phyloP scores from a whole-genome alignment of 2,113 vertebrate species.

The Perca flavescens region DNA sequence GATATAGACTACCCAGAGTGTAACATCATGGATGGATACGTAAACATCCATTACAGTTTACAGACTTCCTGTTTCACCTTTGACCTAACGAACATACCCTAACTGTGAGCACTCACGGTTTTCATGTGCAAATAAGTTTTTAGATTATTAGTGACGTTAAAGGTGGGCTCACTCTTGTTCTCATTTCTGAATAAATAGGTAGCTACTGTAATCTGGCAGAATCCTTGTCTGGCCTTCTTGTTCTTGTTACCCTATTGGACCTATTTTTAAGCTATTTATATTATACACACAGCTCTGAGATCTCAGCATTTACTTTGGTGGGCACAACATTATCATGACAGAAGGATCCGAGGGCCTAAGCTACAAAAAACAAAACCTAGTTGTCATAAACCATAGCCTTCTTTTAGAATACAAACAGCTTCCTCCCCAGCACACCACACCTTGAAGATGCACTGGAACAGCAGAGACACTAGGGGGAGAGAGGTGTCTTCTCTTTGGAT shows the following conservation, averaged over 20 bases:
- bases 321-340: neutral
- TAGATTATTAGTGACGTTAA: neutral
- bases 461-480: slow-evolving; percentile 3
- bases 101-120: neutral
- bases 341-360: neutral
- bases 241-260: neutral
- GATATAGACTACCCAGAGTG: too few relatives aligned
- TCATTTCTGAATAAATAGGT: neutral
- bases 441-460: neutral
- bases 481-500: neutral
- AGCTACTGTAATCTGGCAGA: neutral
- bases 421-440: too few relatives aligned
- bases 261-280: neutral
- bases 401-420: neutral
- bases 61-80: neutral
- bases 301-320: neutral
- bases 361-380: neutral
- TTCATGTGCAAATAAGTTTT: neutral
- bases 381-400: neutral
- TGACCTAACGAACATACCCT: neutral
- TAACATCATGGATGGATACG: too few relatives aligned
- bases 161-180: neutral
- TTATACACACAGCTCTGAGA: neutral
- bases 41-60: neutral
- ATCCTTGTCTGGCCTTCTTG: neutral